Evolutionary conservation across 2,797 vertebrate species (phyloP).

Genomic region (Chaunax sp.): DNA sequence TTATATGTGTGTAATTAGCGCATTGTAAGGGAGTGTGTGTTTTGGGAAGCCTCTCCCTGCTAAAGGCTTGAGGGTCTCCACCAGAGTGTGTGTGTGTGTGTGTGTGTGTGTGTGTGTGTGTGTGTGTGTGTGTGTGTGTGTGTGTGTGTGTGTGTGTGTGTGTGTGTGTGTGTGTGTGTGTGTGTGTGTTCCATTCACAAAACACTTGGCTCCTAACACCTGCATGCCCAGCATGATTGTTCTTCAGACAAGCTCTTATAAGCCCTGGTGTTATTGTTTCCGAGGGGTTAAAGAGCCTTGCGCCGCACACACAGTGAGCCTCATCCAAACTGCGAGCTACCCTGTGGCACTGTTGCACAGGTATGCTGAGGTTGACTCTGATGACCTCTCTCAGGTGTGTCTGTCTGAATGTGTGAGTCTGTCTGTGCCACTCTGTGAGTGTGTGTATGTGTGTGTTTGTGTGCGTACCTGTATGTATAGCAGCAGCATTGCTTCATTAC

Average conservation of each 20-base stretch:
- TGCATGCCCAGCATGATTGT: conserved; percentile 72
- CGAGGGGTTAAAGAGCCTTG: conserved; percentile 65
- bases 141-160: background rate
- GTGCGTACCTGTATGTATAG: background rate
- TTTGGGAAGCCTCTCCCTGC: conserved; percentile 78
- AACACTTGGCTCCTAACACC: conserved; percentile 77
- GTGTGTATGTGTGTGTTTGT: background rate
- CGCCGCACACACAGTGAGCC: conserved; percentile 83
- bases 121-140: conserved; percentile 68
- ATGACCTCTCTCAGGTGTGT: conserved; percentile 69
- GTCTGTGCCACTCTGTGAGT: background rate
- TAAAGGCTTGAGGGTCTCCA: conserved; percentile 64
- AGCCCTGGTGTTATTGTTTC: conserved; percentile 77
- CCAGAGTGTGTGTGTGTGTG: conserved; percentile 4
- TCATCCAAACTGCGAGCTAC: conserved; percentile 63
- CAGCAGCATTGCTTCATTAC: conserved; percentile 26
- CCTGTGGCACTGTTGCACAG: conserved; percentile 66
- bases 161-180: conserved; percentile 23
- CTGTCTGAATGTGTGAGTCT: conserved; percentile 38
- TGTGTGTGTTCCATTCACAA: conserved; percentile 74
- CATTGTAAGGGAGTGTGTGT: conserved; percentile 85
- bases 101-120: conserved; percentile 65
- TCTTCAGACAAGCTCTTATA: conserved; percentile 70
- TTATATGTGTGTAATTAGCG: conserved; percentile 81
- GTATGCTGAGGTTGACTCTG: conserved; percentile 57